Evolutionary conservation across 2,797 vertebrate species (phyloP).

Genomic region (Coilia nasus): DNA sequence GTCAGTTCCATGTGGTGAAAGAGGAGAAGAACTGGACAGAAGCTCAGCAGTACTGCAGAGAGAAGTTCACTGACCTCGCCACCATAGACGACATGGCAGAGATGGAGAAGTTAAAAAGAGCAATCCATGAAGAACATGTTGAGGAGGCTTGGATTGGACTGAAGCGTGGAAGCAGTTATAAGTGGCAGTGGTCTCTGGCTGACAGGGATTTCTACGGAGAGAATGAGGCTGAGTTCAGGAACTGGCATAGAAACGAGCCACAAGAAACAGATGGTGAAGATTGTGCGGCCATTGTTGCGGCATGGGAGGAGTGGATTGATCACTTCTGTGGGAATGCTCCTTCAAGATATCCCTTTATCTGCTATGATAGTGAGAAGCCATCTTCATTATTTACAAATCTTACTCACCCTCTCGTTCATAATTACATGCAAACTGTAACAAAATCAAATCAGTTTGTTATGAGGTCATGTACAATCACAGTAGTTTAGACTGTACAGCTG

Average conservation of each 20-base stretch:
- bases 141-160: conserved; percentile 41
- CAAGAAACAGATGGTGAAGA: too few relatives aligned
- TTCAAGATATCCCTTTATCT: conserved; percentile 40
- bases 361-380: conserved; percentile 37
- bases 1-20: not conserved
- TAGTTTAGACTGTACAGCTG: not conserved
- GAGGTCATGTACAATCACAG: too few relatives aligned
- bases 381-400: not conserved
- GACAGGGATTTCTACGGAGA: too few relatives aligned
- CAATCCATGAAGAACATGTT: not conserved
- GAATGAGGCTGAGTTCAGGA: too few relatives aligned
- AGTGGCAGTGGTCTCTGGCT: not conserved
- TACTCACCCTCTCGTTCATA: not conserved
- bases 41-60: not conserved
- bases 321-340: fast-evolving
- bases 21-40: not conserved
- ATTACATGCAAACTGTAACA: too few relatives aligned
- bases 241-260: too few relatives aligned
- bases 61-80: not conserved
- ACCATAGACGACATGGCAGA: not conserved
- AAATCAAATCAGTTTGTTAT: too few relatives aligned
- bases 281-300: too few relatives aligned
- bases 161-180: not conserved
- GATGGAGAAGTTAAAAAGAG: not conserved
- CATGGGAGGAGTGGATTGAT: not conserved